A percentile compares a stretch with the other conserved stretches of the same genome.
Conservation (phyloP, 2,113 vertebrate genomes). For the Suncus etruscus region DNA sequence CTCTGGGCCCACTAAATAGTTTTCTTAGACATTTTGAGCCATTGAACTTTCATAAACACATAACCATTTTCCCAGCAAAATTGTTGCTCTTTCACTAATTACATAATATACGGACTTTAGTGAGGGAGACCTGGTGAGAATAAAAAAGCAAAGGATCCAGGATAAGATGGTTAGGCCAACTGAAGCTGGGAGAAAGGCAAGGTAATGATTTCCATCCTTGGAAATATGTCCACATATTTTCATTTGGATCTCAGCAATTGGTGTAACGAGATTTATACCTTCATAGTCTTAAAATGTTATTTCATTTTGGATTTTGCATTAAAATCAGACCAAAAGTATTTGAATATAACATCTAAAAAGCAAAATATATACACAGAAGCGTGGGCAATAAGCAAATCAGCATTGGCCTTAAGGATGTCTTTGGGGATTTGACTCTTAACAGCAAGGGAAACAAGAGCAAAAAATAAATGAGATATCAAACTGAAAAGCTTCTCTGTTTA, state of each 20-base stretch:
- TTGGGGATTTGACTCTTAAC: background rate
- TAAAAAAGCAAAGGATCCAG: conserved; percentile 30
- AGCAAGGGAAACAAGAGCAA: background rate
- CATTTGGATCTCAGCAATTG: conserved; percentile 52
- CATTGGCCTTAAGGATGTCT: background rate
- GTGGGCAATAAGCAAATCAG: background rate
- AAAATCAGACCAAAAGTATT: conserved; percentile 49
- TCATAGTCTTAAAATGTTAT: conserved; percentile 56
- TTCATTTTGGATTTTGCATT: conserved; percentile 58
- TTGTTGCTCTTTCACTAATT: conserved; percentile 77
- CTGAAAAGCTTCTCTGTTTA: background rate
- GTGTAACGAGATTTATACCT: conserved; percentile 61
- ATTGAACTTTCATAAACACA: conserved; percentile 73
- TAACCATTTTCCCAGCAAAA: conserved; percentile 76
- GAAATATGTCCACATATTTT: conserved; percentile 42
- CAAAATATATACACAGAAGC: background rate
- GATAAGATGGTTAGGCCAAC: background rate
- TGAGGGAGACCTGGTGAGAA: conserved; percentile 65
- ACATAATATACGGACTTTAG: conserved; percentile 74
- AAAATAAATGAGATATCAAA: background rate
- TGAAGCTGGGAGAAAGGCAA: background rate
- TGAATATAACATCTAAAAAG: background rate
- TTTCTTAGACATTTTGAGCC: conserved; percentile 62
- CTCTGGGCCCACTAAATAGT: conserved; percentile 48
- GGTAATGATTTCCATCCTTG: background rate